Conservation (phyloP, 2,888 invertebrate species). For the Operophtera brumata region DNA sequence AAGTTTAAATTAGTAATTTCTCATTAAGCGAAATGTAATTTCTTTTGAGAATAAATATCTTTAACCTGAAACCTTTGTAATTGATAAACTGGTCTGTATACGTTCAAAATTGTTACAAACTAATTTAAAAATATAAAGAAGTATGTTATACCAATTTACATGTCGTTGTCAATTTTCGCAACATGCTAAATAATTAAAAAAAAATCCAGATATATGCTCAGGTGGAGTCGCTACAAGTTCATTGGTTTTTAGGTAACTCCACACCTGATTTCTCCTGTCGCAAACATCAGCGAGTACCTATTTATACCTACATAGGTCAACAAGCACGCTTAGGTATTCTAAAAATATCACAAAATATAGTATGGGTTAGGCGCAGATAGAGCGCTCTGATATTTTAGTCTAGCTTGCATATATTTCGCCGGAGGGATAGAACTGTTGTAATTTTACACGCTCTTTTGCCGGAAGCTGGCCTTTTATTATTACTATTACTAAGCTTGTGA, state of each 20-base stretch:
- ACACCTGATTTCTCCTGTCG: constrained; percentile 9
- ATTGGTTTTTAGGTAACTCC: constrained; percentile 8
- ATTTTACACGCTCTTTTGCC: constrained; percentile 8
- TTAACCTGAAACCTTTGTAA: too few species aligned
- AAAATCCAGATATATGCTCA: too few species aligned
- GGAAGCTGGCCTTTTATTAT: not conserved
- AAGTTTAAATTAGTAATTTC: too few species aligned
- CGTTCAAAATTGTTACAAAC: not conserved
- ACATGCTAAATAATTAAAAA: not conserved
- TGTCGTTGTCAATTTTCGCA: not conserved
- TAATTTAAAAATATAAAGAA: not conserved
- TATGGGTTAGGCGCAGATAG: not conserved
- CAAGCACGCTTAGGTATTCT: not conserved
- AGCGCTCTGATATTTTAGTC: not conserved
- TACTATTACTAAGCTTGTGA: too few species aligned
- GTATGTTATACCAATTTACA: not conserved
- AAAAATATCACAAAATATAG: not conserved
- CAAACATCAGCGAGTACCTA: constrained; percentile 5
- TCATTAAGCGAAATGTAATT: too few species aligned
- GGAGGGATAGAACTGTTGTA: not conserved
- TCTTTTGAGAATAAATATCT: too few species aligned
- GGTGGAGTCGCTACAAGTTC: not conserved
- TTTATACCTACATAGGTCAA: not conserved
- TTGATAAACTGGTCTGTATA: too few species aligned
- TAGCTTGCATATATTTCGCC: constrained; percentile 6